Base-by-base conservation (phyloP, 2,888 invertebrate genomes). In the Lymantria monacha region DNA sequence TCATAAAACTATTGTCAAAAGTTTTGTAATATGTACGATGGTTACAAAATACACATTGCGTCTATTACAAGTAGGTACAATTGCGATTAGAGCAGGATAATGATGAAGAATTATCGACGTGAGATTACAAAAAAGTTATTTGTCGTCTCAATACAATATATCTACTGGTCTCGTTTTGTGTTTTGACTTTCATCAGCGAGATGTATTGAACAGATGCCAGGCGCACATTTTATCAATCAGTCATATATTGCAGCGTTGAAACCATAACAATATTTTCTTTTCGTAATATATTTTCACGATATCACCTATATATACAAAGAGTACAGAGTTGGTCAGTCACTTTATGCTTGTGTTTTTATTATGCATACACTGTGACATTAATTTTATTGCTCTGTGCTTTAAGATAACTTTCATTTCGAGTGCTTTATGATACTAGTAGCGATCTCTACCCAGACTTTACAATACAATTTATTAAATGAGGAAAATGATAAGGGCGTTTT, bases 121-220 rank as follows among this genome's bases (percentile, higher is more conserved):
- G 22, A 22, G 22, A 22, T 5, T 22, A 22, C 22, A 22, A 22
- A 22, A 22, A 22, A 5, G 22, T 22, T 22, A 22, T 22, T 22
- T 22, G 22, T 22, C 3, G 53, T 55, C 56, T 59, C 57, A 51
- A 52, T 57, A 59, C 56, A 62, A 50, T 63, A 62, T 61, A 61
- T 59, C 50, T 63, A 61, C 63, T 64, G 59, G 58, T 53, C 36
- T 45, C 30, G 48, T 51, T 5, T 8, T 33, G 69, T 81, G 78
- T 82, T 83, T 79, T 78, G 76, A 83, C 81, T 84, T 84, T 85
- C 81, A 80, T 84, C 74, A 72, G 75, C 83, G 80, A 77, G 76
- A 81, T 83, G 80, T 61, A 69, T 76, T 72, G 69, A 75, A 61
- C 85, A 81, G 78, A 79, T 73, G 74, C 70, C 76, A 76, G 74